phyloP scores from a whole-genome alignment of 2,797 vertebrate species.

The Rachycentron canadum region DNA sequence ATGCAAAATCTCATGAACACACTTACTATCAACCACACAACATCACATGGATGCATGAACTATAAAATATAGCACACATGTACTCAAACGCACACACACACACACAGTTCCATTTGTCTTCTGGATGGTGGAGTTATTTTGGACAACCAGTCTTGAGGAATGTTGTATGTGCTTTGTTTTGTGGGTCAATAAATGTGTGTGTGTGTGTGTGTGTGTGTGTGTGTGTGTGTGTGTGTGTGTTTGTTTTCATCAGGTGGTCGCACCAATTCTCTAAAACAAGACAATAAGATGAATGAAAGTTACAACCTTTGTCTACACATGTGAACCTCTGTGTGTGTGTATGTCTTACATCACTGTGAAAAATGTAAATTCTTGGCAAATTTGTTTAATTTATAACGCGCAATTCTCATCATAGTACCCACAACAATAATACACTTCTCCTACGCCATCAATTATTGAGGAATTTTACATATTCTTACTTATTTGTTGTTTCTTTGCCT shows the following conservation, averaged over 20 bases:
- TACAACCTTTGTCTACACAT: neutral
- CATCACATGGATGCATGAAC: constrained; percentile 13
- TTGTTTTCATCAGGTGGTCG: neutral
- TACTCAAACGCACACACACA: constrained; percentile 11
- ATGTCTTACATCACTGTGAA: neutral
- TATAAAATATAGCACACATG: constrained; percentile 13
- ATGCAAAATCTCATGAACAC: no score
- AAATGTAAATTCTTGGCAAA: neutral
- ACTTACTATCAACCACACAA: constrained; percentile 8
- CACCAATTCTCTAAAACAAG: neutral
- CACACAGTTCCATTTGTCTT: constrained; percentile 51
- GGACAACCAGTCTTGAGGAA: constrained; percentile 41
- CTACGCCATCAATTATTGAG: constrained; percentile 17
- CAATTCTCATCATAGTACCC: neutral
- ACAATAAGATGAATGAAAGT: neutral
- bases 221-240: constrained; percentile 2
- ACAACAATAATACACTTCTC: neutral
- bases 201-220: no score
- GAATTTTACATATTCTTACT: neutral
- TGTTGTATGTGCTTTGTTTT: constrained; percentile 13
- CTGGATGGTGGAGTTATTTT: constrained; percentile 40
- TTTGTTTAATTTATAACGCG: constrained; percentile 13
- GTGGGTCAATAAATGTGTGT: no score
- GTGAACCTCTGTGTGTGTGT: neutral
- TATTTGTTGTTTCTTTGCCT: neutral